Base-by-base conservation (phyloP, 2,113 vertebrate genomes). In the Brachyistius frenatus region DNA sequence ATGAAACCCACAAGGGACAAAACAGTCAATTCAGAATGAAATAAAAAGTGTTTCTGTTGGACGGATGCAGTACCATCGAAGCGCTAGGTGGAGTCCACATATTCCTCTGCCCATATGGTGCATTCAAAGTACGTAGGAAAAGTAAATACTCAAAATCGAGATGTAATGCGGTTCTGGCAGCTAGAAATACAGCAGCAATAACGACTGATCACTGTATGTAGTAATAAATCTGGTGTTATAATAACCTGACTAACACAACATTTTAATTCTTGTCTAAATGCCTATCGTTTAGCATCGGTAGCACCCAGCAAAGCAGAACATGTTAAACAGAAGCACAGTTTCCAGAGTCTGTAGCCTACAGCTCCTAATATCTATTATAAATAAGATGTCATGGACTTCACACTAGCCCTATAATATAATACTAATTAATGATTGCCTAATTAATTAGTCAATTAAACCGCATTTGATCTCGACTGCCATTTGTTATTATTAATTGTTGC, bases 1-100 rank as follows among this genome's bases (percentile, higher is more conserved):
- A 11, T 36, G 5, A 66, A 52, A 54, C 53, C n/a, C 11, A 35
- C 30, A 52, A 15, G 4, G 23, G 2, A 23, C 35, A 33, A 37
- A 31, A 11, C 6, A 5, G 46, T 5, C 5, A 23, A 8, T 66
- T 39, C 63, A 32, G 10, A 15, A 11, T 53, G 31, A 31, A 53
- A 16, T 8, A 23, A 11, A 44, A 5, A 44, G 3, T 49, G 9
- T 11, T 23, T 2, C 4, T 44, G 1, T 50, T 50, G 5, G 7
- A 53, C n/a, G 31, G 46, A 2, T 8, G 8, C 3, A 31, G n/a
- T 4, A 9, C 49, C 1, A 2, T 44, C 1, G 8, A n/a, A 55
- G 11, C 7, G 1, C 4, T 4, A 54, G 76, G 72, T 76, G 81
- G 81, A 70, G 84, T 76, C 36, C 47, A 56, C 52, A 60, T 31